Evolutionary conservation across 1,140 invertebrate genomes (phyloP).

Genomic region (Halotydeus destructor): DNA sequence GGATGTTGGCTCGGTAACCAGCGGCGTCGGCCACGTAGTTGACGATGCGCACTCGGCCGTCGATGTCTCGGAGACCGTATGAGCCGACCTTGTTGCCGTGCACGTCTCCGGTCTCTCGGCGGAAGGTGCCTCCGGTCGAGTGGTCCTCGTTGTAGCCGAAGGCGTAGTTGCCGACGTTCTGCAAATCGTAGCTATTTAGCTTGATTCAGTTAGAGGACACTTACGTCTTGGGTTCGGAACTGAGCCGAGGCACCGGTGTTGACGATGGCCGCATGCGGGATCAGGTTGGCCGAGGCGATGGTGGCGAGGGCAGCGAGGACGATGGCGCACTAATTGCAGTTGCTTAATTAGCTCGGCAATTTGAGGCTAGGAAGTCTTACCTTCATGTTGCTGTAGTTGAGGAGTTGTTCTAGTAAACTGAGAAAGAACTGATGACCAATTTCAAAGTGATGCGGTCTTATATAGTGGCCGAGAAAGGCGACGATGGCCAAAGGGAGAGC

Average conservation of each 20-base stretch:
- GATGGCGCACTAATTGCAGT: not conserved
- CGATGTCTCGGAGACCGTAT: constrained; percentile 19
- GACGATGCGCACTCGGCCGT: constrained; percentile 19
- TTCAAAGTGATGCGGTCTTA: not conserved
- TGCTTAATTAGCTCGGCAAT: not conserved
- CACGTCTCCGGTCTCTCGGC: constrained; percentile 18
- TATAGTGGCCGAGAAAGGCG: not conserved
- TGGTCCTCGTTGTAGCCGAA: constrained; percentile 21
- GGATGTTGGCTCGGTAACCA: constrained; percentile 14
- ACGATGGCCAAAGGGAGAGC: not conserved
- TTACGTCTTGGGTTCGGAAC: constrained; percentile 18
- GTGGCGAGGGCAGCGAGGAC: constrained; percentile 5
- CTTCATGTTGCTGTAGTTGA: constrained; percentile 16
- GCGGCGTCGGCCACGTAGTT: constrained; percentile 19
- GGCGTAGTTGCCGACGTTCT: constrained; percentile 17
- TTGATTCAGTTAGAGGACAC: not conserved
- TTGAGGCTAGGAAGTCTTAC: not conserved
- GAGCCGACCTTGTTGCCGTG: constrained; percentile 17
- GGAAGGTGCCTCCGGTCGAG: constrained; percentile 18
- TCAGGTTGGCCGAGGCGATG: not conserved
- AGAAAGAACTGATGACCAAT: not conserved
- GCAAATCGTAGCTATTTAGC: not conserved
- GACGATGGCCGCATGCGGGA: not conserved
- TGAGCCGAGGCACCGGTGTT: constrained; percentile 16
- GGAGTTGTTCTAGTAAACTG: constrained; percentile 16